Evolutionary conservation across 2,888 invertebrate species (phyloP).

Genomic region (Autographa gamma): DNA sequence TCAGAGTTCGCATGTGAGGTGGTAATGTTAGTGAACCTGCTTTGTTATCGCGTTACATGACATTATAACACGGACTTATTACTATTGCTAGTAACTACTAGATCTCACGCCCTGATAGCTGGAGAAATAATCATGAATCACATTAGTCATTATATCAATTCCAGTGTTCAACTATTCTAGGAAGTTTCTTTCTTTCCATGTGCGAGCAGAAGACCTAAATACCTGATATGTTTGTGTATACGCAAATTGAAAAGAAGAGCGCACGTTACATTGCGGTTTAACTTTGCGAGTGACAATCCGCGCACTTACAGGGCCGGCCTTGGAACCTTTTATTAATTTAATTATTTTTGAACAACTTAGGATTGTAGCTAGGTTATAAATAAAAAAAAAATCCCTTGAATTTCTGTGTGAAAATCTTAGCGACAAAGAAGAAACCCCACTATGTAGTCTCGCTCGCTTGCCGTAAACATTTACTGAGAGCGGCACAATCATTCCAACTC

Average conservation of each 20-base stretch:
- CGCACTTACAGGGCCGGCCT: neutral
- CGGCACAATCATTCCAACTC: slow-evolving; percentile 30
- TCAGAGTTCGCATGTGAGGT: neutral
- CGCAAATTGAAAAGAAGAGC: neutral
- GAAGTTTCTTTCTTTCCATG: too few species aligned
- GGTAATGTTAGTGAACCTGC: neutral
- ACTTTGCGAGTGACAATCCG: neutral
- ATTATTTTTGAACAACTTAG: too few species aligned
- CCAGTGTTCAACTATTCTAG: too few species aligned
- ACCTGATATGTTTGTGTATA: neutral
- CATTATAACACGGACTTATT: neutral
- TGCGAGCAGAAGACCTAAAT: neutral
- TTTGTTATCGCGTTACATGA: neutral
- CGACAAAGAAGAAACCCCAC: neutral
- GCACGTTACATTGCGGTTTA: neutral
- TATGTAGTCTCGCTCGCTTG: slow-evolving; percentile 15
- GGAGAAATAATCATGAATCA: too few species aligned
- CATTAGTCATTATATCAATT: too few species aligned
- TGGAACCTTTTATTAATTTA: too few species aligned
- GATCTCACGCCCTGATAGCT: neutral
- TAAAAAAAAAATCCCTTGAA: neutral
- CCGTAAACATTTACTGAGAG: slow-evolving; percentile 28
- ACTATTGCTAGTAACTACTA: neutral
- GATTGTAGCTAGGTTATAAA: neutral
- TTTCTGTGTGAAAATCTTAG: too few species aligned